Evolutionary conservation across 2,113 vertebrate species (phyloP).

Genomic region (Heptranchias perlo): DNA sequence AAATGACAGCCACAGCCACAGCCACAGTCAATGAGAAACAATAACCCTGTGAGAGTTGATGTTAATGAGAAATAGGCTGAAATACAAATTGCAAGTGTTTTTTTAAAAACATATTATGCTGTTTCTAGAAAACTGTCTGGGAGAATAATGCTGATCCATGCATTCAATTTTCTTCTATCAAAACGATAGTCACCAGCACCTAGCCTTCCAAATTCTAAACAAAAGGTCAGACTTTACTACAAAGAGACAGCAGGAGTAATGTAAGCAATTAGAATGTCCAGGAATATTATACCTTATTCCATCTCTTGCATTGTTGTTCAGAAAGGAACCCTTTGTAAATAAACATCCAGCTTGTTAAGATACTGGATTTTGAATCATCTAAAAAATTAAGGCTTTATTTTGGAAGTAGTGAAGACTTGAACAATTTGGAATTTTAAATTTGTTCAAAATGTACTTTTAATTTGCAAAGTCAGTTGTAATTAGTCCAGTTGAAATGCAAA

Average conservation of each 20-base stretch:
- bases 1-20: background rate
- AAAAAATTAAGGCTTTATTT: background rate
- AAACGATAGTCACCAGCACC: background rate
- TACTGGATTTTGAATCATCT: background rate
- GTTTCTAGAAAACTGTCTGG: background rate
- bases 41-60: background rate
- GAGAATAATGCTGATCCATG: background rate
- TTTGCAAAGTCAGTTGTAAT: background rate
- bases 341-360: background rate
- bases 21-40: background rate
- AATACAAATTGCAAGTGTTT: background rate
- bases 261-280: background rate
- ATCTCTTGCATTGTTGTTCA: too few relatives aligned
- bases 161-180: background rate
- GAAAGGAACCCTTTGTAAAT: background rate
- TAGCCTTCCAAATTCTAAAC: background rate
- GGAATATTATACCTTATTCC: too few relatives aligned
- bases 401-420: constrained; percentile 3
- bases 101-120: background rate
- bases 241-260: background rate
- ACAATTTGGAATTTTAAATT: constrained; percentile 16
- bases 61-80: background rate
- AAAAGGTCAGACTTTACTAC: background rate
- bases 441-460: background rate
- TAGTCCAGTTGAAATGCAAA: background rate